Percentiles rank a stretch among this genome's conserved stretches.
Evolutionary conservation across 2,797 vertebrate genomes (phyloP).

Genomic region (Poeciliopsis paucimaculata): DNA sequence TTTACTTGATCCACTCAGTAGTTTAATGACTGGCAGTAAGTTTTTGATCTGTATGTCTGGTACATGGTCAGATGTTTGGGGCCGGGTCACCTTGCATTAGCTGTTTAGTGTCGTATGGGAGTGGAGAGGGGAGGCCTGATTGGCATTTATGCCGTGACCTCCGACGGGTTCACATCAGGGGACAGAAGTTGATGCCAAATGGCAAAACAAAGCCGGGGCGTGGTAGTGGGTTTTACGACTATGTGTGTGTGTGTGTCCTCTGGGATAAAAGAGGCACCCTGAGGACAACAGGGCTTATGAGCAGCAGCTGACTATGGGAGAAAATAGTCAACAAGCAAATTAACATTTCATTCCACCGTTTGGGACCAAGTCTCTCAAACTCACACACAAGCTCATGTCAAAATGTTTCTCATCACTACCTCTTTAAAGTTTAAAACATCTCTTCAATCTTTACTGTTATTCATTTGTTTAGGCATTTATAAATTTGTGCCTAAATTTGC

Average conservation of each 20-base stretch:
- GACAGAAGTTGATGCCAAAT: slow-evolving; percentile 75
- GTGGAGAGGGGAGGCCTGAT: slow-evolving; percentile 13
- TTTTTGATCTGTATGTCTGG: background rate
- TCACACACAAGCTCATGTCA: slow-evolving; percentile 24
- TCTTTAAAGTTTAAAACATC: background rate
- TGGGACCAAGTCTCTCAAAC: slow-evolving; percentile 58
- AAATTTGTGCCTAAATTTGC: no score
- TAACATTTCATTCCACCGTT: slow-evolving; percentile 73
- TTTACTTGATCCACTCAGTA: background rate
- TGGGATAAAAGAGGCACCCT: slow-evolving; percentile 63
- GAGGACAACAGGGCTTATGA: slow-evolving; percentile 69
- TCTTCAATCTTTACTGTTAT: background rate
- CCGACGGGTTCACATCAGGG: slow-evolving; percentile 57
- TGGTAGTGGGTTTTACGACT: slow-evolving; percentile 72
- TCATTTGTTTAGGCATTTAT: no score
- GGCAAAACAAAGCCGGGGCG: slow-evolving; percentile 77
- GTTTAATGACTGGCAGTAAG: background rate
- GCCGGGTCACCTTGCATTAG: background rate
- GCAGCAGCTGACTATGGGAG: slow-evolving; percentile 72
- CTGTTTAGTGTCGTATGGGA: background rate
- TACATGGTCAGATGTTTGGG: background rate
- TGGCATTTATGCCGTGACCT: slow-evolving; percentile 63
- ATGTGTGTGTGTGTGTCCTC: slow-evolving; percentile 43
- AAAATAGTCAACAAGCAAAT: slow-evolving; percentile 77
- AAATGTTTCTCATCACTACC: slow-evolving; percentile 19